Evolutionary conservation across 2,113 vertebrate species (phyloP).

Genomic region (Planiliza haematocheilus): DNA sequence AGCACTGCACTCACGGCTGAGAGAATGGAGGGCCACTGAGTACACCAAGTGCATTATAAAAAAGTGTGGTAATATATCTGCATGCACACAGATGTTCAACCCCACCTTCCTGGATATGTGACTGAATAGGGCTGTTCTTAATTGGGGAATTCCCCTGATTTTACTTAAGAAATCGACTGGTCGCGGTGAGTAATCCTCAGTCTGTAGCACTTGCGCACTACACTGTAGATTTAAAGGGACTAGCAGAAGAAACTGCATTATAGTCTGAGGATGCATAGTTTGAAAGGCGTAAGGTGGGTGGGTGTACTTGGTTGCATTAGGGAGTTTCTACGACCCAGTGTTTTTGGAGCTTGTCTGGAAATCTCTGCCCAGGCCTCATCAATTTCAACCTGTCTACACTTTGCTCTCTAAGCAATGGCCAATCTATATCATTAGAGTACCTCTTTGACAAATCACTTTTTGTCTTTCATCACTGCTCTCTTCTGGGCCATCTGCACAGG

Average conservation of each 20-base stretch:
- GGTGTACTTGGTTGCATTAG: not conserved
- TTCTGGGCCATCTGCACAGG: not conserved
- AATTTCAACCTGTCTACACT: not conserved
- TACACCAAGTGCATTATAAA: conserved; percentile 26
- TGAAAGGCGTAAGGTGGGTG: not conserved
- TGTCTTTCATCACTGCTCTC: not conserved
- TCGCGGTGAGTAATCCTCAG: not conserved
- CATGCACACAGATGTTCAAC: conserved; percentile 25
- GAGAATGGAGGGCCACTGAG: not conserved
- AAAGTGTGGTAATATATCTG: conserved; percentile 7
- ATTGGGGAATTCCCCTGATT: not conserved
- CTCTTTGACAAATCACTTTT: not conserved
- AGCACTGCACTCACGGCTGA: not conserved
- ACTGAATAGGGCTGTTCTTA: not conserved
- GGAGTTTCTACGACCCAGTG: not conserved
- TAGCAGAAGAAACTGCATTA: not conserved
- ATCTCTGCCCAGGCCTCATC: not conserved
- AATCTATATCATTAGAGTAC: not conserved
- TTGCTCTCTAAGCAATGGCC: not conserved
- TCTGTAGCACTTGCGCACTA: not conserved
- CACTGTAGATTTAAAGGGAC: too few species aligned
- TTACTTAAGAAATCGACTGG: not conserved
- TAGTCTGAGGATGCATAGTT: not conserved
- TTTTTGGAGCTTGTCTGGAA: not conserved
- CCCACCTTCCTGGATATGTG: not conserved